A percentile compares a stretch with the other conserved stretches of the same genome.
Conservation (phyloP, 2,113 vertebrate species). For the Myotis lucifugus region DNA sequence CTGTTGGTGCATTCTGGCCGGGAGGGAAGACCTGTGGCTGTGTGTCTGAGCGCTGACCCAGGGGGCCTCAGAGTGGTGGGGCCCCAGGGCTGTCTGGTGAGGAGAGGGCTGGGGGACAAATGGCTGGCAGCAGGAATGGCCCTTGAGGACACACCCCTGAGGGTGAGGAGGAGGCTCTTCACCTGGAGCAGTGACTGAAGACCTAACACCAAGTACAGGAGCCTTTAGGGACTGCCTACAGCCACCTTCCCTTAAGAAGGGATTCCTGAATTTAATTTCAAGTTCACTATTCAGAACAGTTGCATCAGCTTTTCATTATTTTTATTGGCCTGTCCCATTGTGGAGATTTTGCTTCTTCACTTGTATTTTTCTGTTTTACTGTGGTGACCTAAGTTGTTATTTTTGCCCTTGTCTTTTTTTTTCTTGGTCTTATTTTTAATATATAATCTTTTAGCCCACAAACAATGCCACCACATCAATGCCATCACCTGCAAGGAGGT, state of each 20-base stretch:
- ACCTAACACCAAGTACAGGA: no score
- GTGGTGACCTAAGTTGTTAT: neutral
- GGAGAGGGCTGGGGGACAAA: neutral
- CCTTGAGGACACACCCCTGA: neutral
- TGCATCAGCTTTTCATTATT: neutral
- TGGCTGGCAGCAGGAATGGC: no score
- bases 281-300: neutral
- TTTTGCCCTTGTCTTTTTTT: neutral
- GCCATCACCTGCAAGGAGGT: neutral
- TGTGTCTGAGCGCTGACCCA: neutral
- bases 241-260: neutral
- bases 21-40: neutral
- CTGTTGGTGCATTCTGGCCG: neutral
- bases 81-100: neutral
- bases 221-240: neutral
- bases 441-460: neutral
- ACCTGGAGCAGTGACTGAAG: neutral
- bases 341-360: neutral
- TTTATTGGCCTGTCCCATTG: neutral
- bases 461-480: neutral
- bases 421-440: neutral
- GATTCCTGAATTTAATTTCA: conserved; percentile 15
- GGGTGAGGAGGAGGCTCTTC: no score
- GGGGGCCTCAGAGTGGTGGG: neutral
- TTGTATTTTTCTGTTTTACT: conserved; percentile 11